phyloP scores from a whole-genome alignment of 2,113 vertebrate genomes.

The Rhineura floridana region DNA sequence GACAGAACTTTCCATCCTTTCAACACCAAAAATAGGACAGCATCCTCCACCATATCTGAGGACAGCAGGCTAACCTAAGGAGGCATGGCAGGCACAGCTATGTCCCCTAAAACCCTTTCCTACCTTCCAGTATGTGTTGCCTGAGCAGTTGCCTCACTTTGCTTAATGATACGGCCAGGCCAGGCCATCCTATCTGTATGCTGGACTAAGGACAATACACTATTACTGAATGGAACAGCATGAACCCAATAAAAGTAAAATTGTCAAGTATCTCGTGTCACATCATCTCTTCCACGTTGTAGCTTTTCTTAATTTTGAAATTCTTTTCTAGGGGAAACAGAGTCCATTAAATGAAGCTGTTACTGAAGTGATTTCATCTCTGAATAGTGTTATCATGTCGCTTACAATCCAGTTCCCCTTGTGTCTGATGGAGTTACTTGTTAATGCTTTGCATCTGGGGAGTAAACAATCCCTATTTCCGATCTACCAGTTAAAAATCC shows the following conservation, averaged over 20 bases:
- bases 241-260: background rate
- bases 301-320: background rate
- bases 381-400: background rate
- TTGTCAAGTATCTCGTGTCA: background rate
- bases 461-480: slow-evolving; percentile 29
- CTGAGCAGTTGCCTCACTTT: no score
- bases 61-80: no score
- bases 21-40: no score
- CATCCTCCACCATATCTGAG: no score
- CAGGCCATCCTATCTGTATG: background rate
- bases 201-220: background rate
- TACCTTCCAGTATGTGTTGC: no score
- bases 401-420: background rate
- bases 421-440: slow-evolving; percentile 4
- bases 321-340: background rate
- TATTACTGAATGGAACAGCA: background rate
- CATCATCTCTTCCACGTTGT: background rate
- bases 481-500: slow-evolving; percentile 19
- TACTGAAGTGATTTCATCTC: background rate
- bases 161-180: no score
- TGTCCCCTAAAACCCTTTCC: no score
- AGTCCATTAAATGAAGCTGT: background rate
- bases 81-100: no score
- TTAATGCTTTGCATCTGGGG: slow-evolving; percentile 20
- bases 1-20: no score